Evolutionary conservation across 2,797 vertebrate species (phyloP).

Genomic region (Geotrypetes seraphini): DNA sequence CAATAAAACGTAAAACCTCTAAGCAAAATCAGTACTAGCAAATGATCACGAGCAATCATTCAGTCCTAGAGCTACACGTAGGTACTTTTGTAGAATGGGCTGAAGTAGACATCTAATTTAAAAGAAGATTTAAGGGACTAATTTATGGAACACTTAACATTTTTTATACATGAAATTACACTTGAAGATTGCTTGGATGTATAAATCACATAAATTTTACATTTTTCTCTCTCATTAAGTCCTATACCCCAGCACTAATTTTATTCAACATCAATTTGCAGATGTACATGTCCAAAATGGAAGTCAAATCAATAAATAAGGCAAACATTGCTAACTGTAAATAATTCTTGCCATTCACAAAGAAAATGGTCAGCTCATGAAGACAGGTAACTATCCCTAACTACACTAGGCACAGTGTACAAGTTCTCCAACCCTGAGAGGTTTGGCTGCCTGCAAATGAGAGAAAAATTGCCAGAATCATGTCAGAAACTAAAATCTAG

Average conservation of each 20-base stretch:
- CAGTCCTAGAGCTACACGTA: constrained; percentile 4
- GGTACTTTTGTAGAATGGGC: not conserved
- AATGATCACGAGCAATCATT: constrained; percentile 6
- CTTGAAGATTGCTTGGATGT: not conserved
- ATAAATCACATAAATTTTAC: not conserved
- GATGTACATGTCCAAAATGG: no score
- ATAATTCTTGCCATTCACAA: no score
- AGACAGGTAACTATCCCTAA: no score
- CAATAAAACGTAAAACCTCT: not conserved
- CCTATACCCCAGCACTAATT: not conserved
- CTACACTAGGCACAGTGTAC: no score
- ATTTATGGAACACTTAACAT: constrained; percentile 1
- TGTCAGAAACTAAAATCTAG: no score
- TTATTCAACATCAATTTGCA: no score
- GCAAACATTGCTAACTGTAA: no score
- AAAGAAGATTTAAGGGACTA: not conserved
- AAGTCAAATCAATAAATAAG: no score
- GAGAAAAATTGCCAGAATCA: no score
- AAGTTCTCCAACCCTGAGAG: no score
- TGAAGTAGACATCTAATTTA: not conserved
- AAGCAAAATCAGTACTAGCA: not conserved
- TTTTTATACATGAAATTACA: constrained; percentile 1
- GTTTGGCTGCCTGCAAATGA: no score
- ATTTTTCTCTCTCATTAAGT: not conserved
- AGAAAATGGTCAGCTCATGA: no score